phyloP scores from a whole-genome alignment of 2,888 invertebrate genomes.

The Trachelus troglodyta region DNA sequence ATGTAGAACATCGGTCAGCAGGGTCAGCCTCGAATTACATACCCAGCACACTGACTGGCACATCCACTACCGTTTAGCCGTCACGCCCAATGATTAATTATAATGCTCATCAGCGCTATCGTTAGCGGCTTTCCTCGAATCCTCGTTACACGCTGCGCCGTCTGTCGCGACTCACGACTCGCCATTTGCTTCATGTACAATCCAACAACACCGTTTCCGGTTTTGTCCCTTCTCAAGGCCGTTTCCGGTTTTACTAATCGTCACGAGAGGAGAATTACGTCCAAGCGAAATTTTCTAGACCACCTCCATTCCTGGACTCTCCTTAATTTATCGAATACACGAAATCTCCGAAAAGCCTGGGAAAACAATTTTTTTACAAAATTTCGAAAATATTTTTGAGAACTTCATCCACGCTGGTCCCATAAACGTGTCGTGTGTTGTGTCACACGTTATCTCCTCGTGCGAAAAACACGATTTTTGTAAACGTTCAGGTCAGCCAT shows the following conservation, averaged over 20 bases:
- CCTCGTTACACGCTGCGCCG: background rate
- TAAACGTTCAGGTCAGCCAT: background rate
- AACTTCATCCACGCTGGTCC: background rate
- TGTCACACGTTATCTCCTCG: background rate
- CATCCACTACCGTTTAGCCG: background rate
- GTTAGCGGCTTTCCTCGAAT: background rate
- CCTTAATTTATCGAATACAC: background rate
- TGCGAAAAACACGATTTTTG: background rate
- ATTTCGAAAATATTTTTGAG: background rate
- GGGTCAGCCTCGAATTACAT: background rate
- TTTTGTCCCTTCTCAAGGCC: background rate
- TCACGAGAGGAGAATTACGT: background rate
- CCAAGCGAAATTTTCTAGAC: background rate
- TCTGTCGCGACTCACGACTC: background rate
- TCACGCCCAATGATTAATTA: conserved; percentile 15
- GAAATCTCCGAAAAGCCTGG: background rate
- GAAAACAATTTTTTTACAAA: background rate
- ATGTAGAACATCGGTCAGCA: background rate
- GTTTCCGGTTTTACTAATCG: background rate
- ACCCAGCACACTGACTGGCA: background rate
- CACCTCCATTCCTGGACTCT: background rate
- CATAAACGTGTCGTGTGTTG: background rate
- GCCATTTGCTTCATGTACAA: background rate
- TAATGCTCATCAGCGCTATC: conserved; percentile 17
- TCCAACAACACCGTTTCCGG: background rate